Percentiles rank a stretch among this genome's conserved stretches.
Evolutionary conservation across 2,797 vertebrate genomes (phyloP).

Genomic region (Champsocephalus esox): DNA sequence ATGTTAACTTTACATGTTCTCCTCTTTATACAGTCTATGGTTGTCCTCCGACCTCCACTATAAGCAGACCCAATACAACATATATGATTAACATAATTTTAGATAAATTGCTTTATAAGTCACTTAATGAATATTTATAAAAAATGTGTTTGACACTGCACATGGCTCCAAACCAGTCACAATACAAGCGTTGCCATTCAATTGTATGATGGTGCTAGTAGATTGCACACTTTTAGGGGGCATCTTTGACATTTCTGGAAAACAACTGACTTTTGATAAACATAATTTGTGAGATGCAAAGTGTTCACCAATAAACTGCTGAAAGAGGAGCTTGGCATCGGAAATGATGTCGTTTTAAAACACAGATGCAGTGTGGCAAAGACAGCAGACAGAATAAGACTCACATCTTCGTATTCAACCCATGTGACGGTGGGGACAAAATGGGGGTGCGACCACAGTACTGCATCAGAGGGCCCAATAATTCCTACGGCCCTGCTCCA

Average conservation of each 20-base stretch:
- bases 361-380: constrained; percentile 28
- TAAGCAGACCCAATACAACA: not conserved
- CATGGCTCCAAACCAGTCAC: not conserved
- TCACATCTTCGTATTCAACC: too few species aligned
- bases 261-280: constrained; percentile 17
- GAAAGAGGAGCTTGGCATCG: constrained; percentile 20
- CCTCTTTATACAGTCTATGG: too few species aligned
- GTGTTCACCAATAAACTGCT: constrained; percentile 49
- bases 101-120: not conserved
- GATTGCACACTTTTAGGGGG: constrained; percentile 2
- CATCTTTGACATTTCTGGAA: not conserved
- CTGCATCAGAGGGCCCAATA: not conserved
- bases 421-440: not conserved
- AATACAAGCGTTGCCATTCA: constrained; percentile 20
- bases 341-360: constrained; percentile 59
- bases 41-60: not conserved
- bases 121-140: constrained; percentile 8
- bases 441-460: not conserved
- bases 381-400: constrained; percentile 5
- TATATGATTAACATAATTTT: not conserved
- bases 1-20: too few species aligned
- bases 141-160: too few species aligned
- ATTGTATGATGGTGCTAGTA: constrained; percentile 20
- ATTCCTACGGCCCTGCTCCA: constrained; percentile 18
- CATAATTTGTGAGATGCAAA: constrained; percentile 18